These are phyloP conservation scores for Listronotus oregonensis DNA, from an alignment of 1,140 invertebrate species.

Conservation along the genomic window DNA sequence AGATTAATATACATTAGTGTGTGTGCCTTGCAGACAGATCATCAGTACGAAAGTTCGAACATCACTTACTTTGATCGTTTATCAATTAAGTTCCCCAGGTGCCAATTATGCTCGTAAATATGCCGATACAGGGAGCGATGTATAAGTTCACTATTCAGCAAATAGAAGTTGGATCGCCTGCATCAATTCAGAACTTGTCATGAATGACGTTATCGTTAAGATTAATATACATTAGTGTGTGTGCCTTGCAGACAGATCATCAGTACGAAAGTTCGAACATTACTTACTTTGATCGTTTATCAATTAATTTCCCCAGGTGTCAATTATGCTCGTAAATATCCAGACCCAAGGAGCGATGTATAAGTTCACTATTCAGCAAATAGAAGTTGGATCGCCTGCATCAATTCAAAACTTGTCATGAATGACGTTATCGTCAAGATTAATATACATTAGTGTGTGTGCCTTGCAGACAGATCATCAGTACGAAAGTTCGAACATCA, in stretches of 20 bases:
- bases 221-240: too few species aligned
- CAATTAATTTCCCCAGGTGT: constrained; percentile 26
- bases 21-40: too few species aligned
- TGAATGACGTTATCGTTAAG: too few species aligned
- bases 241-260: too few species aligned
- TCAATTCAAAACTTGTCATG: too few species aligned
- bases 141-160: constrained; percentile 3
- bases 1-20: too few species aligned
- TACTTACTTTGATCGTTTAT: constrained; percentile 29
- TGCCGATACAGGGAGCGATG: neutral
- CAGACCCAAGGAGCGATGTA: neutral
- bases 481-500: constrained; percentile 35
- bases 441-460: too few species aligned
- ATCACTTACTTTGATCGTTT: constrained; percentile 30
- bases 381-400: neutral
- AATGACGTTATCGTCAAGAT: too few species aligned
- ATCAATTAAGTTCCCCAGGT: constrained; percentile 27
- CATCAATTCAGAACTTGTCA: too few species aligned
- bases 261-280: constrained; percentile 36
- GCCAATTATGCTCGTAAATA: constrained; percentile 19
- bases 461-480: too few species aligned
- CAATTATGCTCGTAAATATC: constrained; percentile 12
- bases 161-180: neutral
- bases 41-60: constrained; percentile 35
- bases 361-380: constrained; percentile 1